Evolutionary conservation across 2,888 invertebrate genomes (phyloP).

Genomic region (Leptinotarsa tumamoca): DNA sequence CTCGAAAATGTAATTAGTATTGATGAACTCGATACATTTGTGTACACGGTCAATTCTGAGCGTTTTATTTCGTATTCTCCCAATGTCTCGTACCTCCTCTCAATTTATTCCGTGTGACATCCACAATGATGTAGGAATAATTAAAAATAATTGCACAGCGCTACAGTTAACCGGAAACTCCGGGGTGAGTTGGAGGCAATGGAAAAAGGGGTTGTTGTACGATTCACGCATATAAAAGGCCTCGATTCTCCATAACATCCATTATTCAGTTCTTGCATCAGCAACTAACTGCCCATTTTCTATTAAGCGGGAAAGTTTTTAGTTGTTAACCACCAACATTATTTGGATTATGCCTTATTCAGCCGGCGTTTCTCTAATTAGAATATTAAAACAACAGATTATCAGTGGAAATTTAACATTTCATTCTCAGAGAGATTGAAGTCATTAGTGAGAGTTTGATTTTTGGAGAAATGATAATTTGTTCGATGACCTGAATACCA

Average conservation of each 20-base stretch:
- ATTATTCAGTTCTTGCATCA: slow-evolving; percentile 31
- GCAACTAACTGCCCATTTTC: slow-evolving; percentile 23
- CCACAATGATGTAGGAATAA: slow-evolving; percentile 37
- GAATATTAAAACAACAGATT: not conserved
- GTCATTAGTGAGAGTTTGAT: not conserved
- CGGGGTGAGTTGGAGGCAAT: slow-evolving; percentile 31
- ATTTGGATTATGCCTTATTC: not conserved
- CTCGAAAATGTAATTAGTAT: not conserved
- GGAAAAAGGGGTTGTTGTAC: slow-evolving; percentile 30
- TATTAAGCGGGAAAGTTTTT: slow-evolving; percentile 11
- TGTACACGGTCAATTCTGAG: slow-evolving; percentile 14
- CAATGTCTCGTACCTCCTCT: slow-evolving; percentile 27
- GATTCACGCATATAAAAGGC: slow-evolving; percentile 33
- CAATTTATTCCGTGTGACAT: slow-evolving; percentile 34
- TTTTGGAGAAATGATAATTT: no score
- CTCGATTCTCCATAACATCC: slow-evolving; percentile 25
- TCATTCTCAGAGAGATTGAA: no score
- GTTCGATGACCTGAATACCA: no score
- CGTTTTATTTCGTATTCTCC: slow-evolving; percentile 28
- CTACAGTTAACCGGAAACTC: slow-evolving; percentile 22
- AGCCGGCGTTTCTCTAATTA: slow-evolving; percentile 3
- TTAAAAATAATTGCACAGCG: slow-evolving; percentile 38
- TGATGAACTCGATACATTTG: not conserved
- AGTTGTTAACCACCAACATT: slow-evolving; percentile 9
- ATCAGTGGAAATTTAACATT: not conserved